Evolutionary conservation across 2,888 invertebrate genomes (phyloP).

Genomic region (Trichogramma dendrolimi): DNA sequence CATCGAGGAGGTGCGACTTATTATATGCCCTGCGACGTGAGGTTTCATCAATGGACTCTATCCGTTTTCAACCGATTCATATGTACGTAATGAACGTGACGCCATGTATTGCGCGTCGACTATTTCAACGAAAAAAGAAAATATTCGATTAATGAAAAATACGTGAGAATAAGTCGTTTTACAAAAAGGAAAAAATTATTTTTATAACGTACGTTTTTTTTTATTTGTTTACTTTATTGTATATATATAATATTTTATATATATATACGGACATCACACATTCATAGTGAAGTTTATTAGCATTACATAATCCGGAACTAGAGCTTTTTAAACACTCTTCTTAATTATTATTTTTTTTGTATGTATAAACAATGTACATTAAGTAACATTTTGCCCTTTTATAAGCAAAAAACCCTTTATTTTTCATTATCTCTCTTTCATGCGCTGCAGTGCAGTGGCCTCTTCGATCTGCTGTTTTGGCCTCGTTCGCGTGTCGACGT

Average conservation of each 20-base stretch:
- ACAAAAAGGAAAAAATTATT: too few species aligned
- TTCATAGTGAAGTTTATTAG: constrained; percentile 25
- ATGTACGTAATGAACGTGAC: too few species aligned
- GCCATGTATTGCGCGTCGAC: too few species aligned
- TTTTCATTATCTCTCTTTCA: not conserved
- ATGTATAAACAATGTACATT: constrained; percentile 31
- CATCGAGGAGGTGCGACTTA: too few species aligned
- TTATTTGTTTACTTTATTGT: constrained; percentile 13
- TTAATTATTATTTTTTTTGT: constrained; percentile 11
- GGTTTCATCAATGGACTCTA: too few species aligned
- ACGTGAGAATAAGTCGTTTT: too few species aligned
- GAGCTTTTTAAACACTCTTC: constrained; percentile 16
- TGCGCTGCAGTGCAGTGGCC: too few species aligned
- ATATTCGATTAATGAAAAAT: too few species aligned
- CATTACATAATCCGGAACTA: constrained; percentile 23
- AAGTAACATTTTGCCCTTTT: constrained; percentile 26
- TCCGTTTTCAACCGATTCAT: too few species aligned
- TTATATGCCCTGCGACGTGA: too few species aligned
- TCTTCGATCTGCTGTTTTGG: too few species aligned
- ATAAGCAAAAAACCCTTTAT: constrained; percentile 20
- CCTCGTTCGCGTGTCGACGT: not conserved
- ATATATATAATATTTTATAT: constrained; percentile 15
- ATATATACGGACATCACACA: constrained; percentile 28
- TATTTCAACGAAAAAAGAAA: too few species aligned
- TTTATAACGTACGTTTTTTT: not conserved